Base-by-base conservation (phyloP, 2,113 vertebrate species). In the Brachypodius melanocephalos region DNA sequence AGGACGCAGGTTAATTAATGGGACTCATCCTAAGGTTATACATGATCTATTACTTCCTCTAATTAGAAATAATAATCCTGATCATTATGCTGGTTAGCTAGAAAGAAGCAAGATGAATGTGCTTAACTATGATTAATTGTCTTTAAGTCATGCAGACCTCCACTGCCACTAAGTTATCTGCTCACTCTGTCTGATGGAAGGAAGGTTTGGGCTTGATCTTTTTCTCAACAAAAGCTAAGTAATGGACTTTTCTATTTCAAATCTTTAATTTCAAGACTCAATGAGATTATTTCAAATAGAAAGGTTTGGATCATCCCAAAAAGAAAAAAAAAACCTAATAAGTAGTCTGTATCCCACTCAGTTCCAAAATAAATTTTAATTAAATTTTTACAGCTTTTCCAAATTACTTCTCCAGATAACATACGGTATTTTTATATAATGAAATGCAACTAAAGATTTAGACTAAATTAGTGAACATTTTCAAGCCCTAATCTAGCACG, bases 61-160 rank as follows among this genome's bases (percentile, higher is more conserved):
- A 99, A 99, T 99, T 99, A 99, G 99, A 99, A 99, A 99, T 99
- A 99, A 99, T 99, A 99, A 99, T 99, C 99, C 98, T 98, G 99
- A 99, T 99, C 99, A 99, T 99, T 99, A 99, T 98, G 98, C 99
- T 99, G 99, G 98, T 99, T 99, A 98, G 98, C 98, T 98, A 97
- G 98, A 98, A 98, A 98, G 98, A 98, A 98, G 98, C 97, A 98
- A 99, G 99, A 99, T 98, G 98, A 99, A 99, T 99, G 98, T 98
- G 97, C 98, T 93, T 98, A 98, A 98, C 98, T 98, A 98, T 98
- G 98, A 99, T 99, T 98, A 98, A 99, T 99, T 98, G 97, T 97
- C 98, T 98, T 98, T 95, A 97, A 97, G 97, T 96, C 78, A 16
- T 77, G 73, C 88, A 91, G 59, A 98, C 98, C 98, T 97, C 95